These are phyloP conservation scores for Nettapus auritus DNA, from an alignment of 2,113 vertebrate genomes.

Conservation along the genomic window DNA sequence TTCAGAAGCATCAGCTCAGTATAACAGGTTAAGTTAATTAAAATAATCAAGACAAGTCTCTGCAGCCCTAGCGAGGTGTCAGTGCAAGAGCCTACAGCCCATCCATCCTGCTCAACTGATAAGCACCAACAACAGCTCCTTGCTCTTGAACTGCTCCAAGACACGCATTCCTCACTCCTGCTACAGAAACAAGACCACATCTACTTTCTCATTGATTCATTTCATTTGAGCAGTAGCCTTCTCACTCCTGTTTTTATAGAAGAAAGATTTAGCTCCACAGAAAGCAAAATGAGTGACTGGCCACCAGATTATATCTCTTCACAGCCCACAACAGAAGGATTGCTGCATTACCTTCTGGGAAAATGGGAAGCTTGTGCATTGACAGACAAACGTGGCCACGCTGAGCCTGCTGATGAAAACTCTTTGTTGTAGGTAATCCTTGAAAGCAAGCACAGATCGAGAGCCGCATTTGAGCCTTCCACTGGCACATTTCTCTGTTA, in stretches of 20 bases:
- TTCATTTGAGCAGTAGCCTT: not conserved
- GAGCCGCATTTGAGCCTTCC: not conserved
- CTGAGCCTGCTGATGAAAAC: not conserved
- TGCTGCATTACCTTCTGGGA: not conserved
- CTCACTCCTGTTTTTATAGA: not conserved
- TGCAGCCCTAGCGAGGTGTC: not conserved
- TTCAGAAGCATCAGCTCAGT: not conserved
- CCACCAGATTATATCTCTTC: not conserved
- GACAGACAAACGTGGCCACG: not conserved
- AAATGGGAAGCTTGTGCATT: accelerated
- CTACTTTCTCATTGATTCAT: not conserved
- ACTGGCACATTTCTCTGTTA: not conserved
- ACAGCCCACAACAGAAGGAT: not conserved
- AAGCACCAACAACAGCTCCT: accelerated
- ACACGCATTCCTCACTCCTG: not conserved
- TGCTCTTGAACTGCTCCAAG: not conserved
- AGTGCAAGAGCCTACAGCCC: not conserved
- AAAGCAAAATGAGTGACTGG: not conserved
- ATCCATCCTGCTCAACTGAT: not conserved
- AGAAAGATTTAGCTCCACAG: not conserved
- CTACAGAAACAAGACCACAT: not conserved
- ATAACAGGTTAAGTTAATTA: not conserved
- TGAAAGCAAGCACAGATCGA: not conserved
- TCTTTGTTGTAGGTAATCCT: not conserved
- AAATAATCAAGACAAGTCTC: not conserved